phyloP scores from a whole-genome alignment of 2,797 vertebrate species.

The Crotalus adamanteus region DNA sequence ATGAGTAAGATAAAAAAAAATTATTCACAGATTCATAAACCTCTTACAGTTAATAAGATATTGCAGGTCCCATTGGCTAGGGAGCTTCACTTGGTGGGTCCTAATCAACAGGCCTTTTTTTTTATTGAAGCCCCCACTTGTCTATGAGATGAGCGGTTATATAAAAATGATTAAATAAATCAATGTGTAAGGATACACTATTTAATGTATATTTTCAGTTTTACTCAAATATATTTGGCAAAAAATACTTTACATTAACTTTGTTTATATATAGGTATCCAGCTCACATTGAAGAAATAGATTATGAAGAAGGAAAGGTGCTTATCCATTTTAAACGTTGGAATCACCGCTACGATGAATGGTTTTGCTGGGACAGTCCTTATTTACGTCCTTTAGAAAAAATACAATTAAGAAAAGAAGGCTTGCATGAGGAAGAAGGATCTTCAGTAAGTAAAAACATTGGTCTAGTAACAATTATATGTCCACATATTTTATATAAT shows the following conservation, averaged over 20 bases:
- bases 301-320: conserved; percentile 94
- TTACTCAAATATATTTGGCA: not conserved
- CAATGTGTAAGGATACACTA: not conserved
- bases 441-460: conserved; percentile 72
- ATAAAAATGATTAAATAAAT: not conserved
- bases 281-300: conserved; percentile 97
- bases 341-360: conserved; percentile 98
- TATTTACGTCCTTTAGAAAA: conserved; percentile 94
- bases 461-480: not conserved
- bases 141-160: not conserved
- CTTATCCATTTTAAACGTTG: conserved; percentile 97
- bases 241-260: conserved; percentile 28
- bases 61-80: not conserved
- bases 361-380: conserved; percentile 98
- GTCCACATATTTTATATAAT: not conserved
- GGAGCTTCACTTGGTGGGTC: not conserved
- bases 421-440: conserved; percentile 76
- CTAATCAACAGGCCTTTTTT: not conserved
- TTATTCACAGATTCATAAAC: not conserved
- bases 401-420: conserved; percentile 87
- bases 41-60: not conserved
- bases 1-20: not conserved
- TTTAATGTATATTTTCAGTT: not conserved
- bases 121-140: not conserved
- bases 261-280: conserved; percentile 82